Evolutionary conservation across 2,797 vertebrate genomes (phyloP), one percentile per base, ranked within the genome.

Genomic region (Hyperoplus immaculatus): DNA sequence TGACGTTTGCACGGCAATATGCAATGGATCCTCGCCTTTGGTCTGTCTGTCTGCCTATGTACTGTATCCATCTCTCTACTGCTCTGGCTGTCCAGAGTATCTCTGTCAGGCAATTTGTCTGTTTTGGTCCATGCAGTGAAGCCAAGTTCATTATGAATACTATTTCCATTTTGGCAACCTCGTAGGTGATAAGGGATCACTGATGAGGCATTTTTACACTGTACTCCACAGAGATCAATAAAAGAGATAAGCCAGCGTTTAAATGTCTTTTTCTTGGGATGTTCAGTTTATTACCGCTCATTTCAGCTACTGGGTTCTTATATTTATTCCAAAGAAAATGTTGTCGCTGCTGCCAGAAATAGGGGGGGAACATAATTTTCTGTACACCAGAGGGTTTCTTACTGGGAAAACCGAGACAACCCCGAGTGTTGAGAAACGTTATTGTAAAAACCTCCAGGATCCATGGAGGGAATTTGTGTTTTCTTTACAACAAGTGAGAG

Each of bases 301-400:
- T 47, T 45, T 70, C 65, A 81, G 82, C 84, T 89, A 83, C 82
- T 0, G 56, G 57, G 54, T 61, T 71, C 64, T 71, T 64, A 59
- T 29, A 73, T 76, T 80, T 70, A 78, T 64, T 81, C 55, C 75
- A 88, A 86, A 83, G 68, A 84, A 88, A 89, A 71, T 16, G 47
- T 43, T 70, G 61, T 13, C 36, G 49, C 59, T 81, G 75, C 78
- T 83, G 84, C 84, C 88, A 87, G 66, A 82, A 72, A 59, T 0
- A 21, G 16, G 16, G 59, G 49, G 18, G 8, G 41, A 69, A 51
- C 14, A 57, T 50, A 14, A 53, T 72, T 67, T 71, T 72, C 43
- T 68, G 54, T 45, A 59, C 69, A 71, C 59, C n/a, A 74, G 69
- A 75, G 75, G 62, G 77, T 80, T 81, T 69, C 49, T 77, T 77